A percentile compares a stretch with the other conserved stretches of the same genome.
phyloP scores from a whole-genome alignment of 2,888 invertebrate species.

The Aleiodes alternator region DNA sequence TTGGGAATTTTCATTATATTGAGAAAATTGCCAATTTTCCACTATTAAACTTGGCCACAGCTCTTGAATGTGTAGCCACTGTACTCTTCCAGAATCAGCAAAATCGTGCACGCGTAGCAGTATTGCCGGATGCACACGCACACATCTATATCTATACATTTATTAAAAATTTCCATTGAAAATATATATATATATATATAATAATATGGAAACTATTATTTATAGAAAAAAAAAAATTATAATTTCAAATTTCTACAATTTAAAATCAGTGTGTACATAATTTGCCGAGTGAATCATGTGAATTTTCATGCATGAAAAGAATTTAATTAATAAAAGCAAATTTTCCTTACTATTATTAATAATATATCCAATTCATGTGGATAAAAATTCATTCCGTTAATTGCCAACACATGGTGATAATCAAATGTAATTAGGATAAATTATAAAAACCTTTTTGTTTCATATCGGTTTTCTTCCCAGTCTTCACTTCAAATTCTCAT shows the following conservation, averaged over 20 bases:
- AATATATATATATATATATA: too few relatives aligned
- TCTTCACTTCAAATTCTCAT: too few relatives aligned
- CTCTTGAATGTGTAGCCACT: conserved; percentile 46
- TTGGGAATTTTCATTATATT: conserved; percentile 74
- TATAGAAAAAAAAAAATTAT: background rate
- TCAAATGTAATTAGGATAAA: conserved; percentile 22
- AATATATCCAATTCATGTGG: background rate
- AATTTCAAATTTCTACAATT: too few relatives aligned
- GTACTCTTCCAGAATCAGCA: conserved; percentile 30
- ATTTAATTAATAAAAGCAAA: background rate
- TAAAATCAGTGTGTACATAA: too few relatives aligned
- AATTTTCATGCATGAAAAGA: conserved; percentile 2
- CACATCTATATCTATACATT: conserved; percentile 8
- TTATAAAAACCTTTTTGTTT: background rate
- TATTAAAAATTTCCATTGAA: background rate
- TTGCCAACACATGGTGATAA: conserved; percentile 11
- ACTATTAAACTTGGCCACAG: conserved; percentile 65
- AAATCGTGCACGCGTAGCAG: conserved; percentile 40
- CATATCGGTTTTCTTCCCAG: background rate
- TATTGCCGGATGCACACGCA: conserved; percentile 31
- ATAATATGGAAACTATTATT: conserved; percentile 9
- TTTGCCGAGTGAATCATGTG: background rate
- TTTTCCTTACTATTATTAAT: background rate
- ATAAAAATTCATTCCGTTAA: background rate
- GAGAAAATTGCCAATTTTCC: conserved; percentile 74